phyloP scores from a whole-genome alignment of 1,140 invertebrate species.

The Eulimnadia texana region DNA sequence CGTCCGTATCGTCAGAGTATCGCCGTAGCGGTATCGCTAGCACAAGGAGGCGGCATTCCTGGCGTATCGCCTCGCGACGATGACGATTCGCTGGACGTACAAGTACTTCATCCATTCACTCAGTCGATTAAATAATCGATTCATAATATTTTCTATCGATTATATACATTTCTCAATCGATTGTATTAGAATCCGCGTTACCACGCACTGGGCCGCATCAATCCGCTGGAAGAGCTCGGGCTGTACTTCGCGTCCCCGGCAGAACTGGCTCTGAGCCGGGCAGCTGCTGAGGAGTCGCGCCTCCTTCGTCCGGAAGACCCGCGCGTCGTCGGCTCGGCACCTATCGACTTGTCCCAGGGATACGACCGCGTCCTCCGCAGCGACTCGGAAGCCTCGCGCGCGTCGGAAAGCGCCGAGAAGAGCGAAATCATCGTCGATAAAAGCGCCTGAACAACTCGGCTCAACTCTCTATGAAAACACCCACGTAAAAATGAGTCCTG shows the following conservation, averaged over 20 bases:
- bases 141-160: no score
- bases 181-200: background rate
- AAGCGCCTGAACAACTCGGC: background rate
- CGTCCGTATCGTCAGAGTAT: conserved; percentile 37
- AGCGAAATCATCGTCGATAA: background rate
- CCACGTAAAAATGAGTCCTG: no score
- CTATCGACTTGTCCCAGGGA: conserved; percentile 15
- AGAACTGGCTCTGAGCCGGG: background rate
- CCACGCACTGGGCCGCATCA: background rate
- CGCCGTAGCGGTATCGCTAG: conserved; percentile 6
- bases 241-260: conserved; percentile 11
- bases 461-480: background rate
- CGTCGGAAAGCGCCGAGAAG: background rate
- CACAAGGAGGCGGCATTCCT: conserved; percentile 7
- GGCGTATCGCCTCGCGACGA: conserved; percentile 5
- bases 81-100: conserved; percentile 15
- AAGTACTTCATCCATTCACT: no score
- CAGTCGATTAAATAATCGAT: no score
- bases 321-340: background rate
- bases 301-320: background rate
- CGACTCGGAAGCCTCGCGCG: background rate
- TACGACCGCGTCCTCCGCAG: conserved; percentile 14
- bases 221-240: conserved; percentile 10
- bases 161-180: no score
- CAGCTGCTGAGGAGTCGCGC: background rate